Evolutionary conservation across 2,113 vertebrate genomes (phyloP).

Genomic region (Seriola quinqueradiata): DNA sequence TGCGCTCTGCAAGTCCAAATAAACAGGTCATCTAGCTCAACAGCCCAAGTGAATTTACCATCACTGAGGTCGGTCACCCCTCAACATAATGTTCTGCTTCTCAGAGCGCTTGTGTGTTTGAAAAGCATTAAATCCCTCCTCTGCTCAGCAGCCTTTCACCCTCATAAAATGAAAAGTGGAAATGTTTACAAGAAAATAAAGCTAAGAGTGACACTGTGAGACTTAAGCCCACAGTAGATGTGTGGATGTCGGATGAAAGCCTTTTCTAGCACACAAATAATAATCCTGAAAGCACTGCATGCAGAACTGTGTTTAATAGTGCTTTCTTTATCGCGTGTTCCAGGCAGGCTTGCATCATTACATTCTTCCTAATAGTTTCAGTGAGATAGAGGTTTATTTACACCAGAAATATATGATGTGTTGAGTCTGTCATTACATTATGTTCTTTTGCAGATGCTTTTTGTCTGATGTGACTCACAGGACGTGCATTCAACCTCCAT

Average conservation of each 20-base stretch:
- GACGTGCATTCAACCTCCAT: background rate
- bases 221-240: background rate
- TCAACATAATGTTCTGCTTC: slow-evolving; percentile 51
- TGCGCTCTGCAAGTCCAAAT: slow-evolving; percentile 73
- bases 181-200: slow-evolving; percentile 66
- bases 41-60: slow-evolving; percentile 55
- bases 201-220: slow-evolving; percentile 16
- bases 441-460: background rate
- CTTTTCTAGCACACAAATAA: background rate
- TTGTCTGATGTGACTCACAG: background rate
- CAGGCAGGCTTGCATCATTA: background rate
- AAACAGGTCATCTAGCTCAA: slow-evolving; percentile 76
- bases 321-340: background rate
- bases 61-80: slow-evolving; percentile 29
- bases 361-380: background rate
- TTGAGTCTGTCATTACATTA: background rate
- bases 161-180: slow-evolving; percentile 52
- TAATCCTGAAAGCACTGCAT: slow-evolving; percentile 9
- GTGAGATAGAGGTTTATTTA: background rate
- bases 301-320: background rate
- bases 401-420: background rate
- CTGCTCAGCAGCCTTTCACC: slow-evolving; percentile 49
- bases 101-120: slow-evolving; percentile 54
- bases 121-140: slow-evolving; percentile 54
- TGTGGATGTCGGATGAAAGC: slow-evolving; percentile 2